phyloP scores from a whole-genome alignment of 2,888 invertebrate species.

The Cerastis rubricosa region DNA sequence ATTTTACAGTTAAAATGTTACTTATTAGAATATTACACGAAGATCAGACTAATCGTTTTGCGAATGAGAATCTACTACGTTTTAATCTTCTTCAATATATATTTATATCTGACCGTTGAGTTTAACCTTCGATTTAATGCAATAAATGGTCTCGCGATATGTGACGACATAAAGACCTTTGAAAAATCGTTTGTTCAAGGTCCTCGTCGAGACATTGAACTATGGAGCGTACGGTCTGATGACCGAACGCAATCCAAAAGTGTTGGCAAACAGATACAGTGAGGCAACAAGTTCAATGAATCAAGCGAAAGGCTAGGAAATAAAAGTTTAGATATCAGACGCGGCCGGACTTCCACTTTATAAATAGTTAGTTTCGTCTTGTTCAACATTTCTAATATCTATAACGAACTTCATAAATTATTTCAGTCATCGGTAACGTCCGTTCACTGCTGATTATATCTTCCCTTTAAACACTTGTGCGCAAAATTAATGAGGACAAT shows the following conservation, averaged over 20 bases:
- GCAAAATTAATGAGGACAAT: not conserved
- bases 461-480: not conserved
- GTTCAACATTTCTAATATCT: constrained; percentile 1
- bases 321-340: constrained; percentile 53
- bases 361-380: constrained; percentile 6
- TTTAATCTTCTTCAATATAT: constrained; percentile 40
- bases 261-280: constrained; percentile 75
- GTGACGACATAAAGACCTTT: constrained; percentile 67
- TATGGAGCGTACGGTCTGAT: constrained; percentile 77
- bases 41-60: constrained; percentile 25
- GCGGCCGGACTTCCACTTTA: constrained; percentile 48
- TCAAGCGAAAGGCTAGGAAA: constrained; percentile 70
- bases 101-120: constrained; percentile 35
- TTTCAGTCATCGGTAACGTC: not conserved
- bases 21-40: constrained; percentile 31
- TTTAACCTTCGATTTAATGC: constrained; percentile 58
- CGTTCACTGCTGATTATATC: not conserved
- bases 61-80: constrained; percentile 39
- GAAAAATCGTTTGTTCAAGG: constrained; percentile 75
- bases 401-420: not conserved
- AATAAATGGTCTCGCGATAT: constrained; percentile 63
- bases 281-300: constrained; percentile 75
- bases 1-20: constrained; percentile 23
- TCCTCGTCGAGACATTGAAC: constrained; percentile 79
- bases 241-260: constrained; percentile 78